Evolutionary conservation across 1,140 invertebrate species (phyloP).

Genomic region (Procambarus clarkii): DNA sequence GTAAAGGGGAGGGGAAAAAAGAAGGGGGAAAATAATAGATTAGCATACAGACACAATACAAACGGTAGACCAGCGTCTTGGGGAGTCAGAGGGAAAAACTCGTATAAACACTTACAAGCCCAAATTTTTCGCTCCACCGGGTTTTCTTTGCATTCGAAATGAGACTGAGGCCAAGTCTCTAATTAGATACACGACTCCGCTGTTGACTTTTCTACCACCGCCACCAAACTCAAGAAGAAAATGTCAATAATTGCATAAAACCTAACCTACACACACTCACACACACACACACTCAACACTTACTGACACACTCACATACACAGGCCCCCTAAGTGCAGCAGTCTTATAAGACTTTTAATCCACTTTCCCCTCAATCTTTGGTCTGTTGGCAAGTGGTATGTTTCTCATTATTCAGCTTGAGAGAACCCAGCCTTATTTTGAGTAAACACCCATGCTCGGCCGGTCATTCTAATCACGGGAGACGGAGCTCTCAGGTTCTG

Average conservation of each 20-base stretch:
- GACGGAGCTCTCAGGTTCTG: constrained; percentile 27
- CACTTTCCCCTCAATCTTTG: not conserved
- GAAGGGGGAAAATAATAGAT: constrained; percentile 55
- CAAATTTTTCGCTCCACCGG: constrained; percentile 66
- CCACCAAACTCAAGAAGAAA: constrained; percentile 63
- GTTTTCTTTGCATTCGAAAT: constrained; percentile 68
- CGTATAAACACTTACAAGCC: constrained; percentile 66
- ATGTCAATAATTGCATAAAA: constrained; percentile 68
- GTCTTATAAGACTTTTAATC: not conserved
- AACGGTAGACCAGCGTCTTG: constrained; percentile 49
- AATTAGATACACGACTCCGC: constrained; percentile 65
- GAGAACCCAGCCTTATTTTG: constrained; percentile 38
- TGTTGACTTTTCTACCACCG: constrained; percentile 62
- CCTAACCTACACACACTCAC: constrained; percentile 34
- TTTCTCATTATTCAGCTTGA: constrained; percentile 36
- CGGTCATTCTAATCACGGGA: constrained; percentile 65
- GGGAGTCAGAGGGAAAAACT: constrained; percentile 49
- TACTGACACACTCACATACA: not conserved
- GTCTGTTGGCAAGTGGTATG: not conserved
- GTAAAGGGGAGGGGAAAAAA: constrained; percentile 1
- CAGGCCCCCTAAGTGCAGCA: not conserved
- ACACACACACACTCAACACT: not conserved
- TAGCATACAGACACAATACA: constrained; percentile 64
- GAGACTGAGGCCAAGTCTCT: constrained; percentile 50
- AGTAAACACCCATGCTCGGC: constrained; percentile 62